Percentiles rank a stretch among this genome's conserved stretches.
phyloP scores from a whole-genome alignment of 2,888 invertebrate species.

The Drosophila testacea region DNA sequence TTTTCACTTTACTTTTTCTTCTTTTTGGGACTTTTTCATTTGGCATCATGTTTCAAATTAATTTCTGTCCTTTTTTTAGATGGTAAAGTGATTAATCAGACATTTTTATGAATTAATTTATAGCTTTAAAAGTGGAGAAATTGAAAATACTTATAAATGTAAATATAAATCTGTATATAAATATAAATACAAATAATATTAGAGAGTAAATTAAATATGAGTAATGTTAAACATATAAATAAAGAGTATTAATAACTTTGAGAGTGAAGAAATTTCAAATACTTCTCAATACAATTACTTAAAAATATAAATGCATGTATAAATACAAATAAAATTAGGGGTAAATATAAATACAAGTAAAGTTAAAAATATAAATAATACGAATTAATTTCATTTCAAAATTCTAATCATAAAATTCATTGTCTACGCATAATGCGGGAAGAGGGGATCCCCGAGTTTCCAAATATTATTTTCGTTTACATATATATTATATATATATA shows the following conservation, averaged over 20 bases:
- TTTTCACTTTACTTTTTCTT: neutral
- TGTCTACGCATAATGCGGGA: constrained; percentile 27
- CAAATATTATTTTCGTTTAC: too few species aligned
- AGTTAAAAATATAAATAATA: neutral
- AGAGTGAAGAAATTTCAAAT: too few species aligned
- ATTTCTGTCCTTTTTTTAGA: constrained; percentile 12
- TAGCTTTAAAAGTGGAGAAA: neutral
- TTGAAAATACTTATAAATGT: neutral
- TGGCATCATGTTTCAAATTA: constrained; percentile 8
- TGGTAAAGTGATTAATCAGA: neutral
- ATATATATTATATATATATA: too few species aligned
- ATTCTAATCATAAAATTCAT: constrained; percentile 25
- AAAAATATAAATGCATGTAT: too few species aligned
- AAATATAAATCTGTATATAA: neutral
- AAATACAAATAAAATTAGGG: too few species aligned
- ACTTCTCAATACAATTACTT: too few species aligned
- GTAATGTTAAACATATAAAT: too few species aligned
- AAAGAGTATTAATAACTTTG: too few species aligned
- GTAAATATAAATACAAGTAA: neutral
- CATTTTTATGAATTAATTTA: neutral
- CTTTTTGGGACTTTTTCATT: neutral
- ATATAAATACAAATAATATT: too few species aligned
- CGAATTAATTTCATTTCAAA: neutral
- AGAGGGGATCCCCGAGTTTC: neutral
- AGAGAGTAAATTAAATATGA: too few species aligned